Conservation (phyloP, 2,113 vertebrate genomes). For the Megaceryle maxima region DNA sequence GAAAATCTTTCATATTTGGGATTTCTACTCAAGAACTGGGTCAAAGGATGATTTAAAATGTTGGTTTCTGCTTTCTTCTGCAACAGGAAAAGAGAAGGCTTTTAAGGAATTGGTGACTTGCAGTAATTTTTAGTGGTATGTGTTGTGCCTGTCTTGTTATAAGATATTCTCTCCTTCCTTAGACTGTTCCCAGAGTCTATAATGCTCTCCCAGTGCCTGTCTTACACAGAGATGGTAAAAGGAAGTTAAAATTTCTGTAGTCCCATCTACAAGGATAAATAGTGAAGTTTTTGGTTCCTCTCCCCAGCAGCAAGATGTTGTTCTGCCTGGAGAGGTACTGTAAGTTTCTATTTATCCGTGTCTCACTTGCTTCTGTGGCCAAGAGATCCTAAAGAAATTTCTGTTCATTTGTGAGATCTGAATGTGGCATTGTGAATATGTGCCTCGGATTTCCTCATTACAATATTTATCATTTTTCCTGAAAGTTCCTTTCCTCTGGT, state of each 20-base stretch:
- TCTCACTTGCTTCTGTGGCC: background rate
- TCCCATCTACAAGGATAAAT: background rate
- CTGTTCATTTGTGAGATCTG: background rate
- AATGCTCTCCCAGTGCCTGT: background rate
- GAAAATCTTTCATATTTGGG: background rate
- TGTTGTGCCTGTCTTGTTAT: background rate
- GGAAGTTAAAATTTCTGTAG: background rate
- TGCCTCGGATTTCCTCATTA: conserved; percentile 54
- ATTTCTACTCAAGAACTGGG: background rate
- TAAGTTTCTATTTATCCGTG: background rate
- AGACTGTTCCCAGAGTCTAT: background rate
- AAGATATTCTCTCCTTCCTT: background rate
- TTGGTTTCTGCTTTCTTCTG: background rate
- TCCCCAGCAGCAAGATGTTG: background rate
- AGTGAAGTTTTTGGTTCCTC: background rate
- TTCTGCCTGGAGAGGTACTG: background rate
- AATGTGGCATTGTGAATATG: conserved; percentile 33
- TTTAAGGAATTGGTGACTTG: background rate
- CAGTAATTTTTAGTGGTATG: background rate
- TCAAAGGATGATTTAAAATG: background rate
- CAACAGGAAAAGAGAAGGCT: background rate
- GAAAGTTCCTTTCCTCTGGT: conserved; percentile 60
- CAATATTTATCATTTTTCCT: conserved; percentile 61
- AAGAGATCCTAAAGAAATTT: background rate
- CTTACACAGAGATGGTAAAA: background rate